phyloP scores from a whole-genome alignment of 2,113 vertebrate species.

The Neolamprologus variostigma region DNA sequence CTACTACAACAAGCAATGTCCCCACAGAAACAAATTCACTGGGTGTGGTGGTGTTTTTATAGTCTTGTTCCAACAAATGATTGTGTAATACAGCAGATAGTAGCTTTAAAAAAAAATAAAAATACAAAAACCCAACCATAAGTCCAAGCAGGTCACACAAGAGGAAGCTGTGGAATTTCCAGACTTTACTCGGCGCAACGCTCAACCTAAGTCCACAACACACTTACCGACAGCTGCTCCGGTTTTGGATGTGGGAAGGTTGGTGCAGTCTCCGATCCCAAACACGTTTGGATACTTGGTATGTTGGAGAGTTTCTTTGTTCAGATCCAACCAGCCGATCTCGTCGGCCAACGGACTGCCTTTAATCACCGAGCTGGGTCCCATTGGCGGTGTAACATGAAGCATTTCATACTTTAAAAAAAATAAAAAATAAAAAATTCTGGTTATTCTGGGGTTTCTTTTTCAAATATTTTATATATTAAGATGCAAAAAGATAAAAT shows the following conservation, averaged over 20 bases:
- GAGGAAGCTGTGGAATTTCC: background rate
- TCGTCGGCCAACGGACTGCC: constrained; percentile 75
- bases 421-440: background rate
- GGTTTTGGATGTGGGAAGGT: constrained; percentile 87
- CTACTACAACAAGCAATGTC: background rate
- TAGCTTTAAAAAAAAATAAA: background rate
- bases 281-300: constrained; percentile 88
- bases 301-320: constrained; percentile 88
- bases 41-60: background rate
- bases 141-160: background rate
- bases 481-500: background rate
- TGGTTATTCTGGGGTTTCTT: background rate
- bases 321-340: constrained; percentile 83
- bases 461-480: background rate
- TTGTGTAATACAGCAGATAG: background rate
- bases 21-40: background rate
- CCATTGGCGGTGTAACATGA: constrained; percentile 96
- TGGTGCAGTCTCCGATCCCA: constrained; percentile 96
- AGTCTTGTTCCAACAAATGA: background rate
- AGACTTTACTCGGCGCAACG: background rate
- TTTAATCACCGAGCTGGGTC: constrained; percentile 78
- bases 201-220: background rate
- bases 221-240: constrained; percentile 86
- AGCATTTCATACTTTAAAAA: constrained; percentile 90
- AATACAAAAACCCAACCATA: background rate